Evolutionary conservation across 2,888 invertebrate genomes (phyloP).

Genomic region (Catocala sponsa): DNA sequence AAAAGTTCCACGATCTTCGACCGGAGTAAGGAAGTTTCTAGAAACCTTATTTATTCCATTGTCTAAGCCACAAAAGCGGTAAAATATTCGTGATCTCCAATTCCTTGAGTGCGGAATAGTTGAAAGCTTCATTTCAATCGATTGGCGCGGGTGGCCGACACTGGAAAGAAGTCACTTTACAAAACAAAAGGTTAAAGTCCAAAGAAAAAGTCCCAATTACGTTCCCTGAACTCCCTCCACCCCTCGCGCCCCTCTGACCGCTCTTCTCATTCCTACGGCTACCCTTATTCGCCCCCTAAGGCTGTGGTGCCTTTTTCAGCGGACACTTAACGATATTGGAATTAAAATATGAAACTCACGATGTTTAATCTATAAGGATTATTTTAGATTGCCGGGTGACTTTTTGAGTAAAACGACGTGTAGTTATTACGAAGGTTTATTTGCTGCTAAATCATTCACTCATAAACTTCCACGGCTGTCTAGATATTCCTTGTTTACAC

Average conservation of each 20-base stretch:
- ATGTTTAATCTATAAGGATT: too few relatives aligned
- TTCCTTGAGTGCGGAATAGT: conserved; percentile 42
- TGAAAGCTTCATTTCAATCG: conserved; percentile 64
- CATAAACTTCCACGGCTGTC: too few relatives aligned
- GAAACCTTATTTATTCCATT: conserved; percentile 1
- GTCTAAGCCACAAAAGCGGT: conserved; percentile 6
- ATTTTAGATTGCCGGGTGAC: too few relatives aligned
- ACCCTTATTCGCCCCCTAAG: conserved; percentile 43
- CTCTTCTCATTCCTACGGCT: conserved; percentile 45
- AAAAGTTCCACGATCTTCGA: neutral
- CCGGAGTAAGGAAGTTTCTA: neutral
- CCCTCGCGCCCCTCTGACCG: conserved; percentile 35
- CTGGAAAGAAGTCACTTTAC: conserved; percentile 83
- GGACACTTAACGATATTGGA: conserved; percentile 9
- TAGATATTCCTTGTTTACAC: too few relatives aligned
- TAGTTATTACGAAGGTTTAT: too few relatives aligned
- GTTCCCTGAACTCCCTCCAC: conserved; percentile 53
- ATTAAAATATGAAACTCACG: too few relatives aligned
- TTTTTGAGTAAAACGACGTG: too few relatives aligned
- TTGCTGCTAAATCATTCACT: too few relatives aligned
- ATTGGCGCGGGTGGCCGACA: conserved; percentile 63
- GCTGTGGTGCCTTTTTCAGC: conserved; percentile 49
- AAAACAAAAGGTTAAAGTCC: conserved; percentile 84
- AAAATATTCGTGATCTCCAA: conserved; percentile 31
- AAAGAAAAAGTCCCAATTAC: conserved; percentile 87